These are phyloP conservation scores for Speoplatyrhinus poulsoni DNA, from an alignment of 2,113 vertebrate genomes.

Conservation along the genomic window DNA sequence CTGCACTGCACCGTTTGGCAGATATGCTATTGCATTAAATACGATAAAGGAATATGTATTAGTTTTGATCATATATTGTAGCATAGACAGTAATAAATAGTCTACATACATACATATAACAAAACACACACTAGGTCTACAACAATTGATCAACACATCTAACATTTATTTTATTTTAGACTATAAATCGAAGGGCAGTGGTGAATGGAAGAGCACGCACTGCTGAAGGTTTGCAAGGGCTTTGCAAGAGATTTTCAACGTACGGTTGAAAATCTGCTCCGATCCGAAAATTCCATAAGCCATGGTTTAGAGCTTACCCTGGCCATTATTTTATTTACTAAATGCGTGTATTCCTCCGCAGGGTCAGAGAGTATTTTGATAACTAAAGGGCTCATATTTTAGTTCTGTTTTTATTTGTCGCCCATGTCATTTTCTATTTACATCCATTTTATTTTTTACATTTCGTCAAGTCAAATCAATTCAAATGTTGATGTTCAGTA, in stretches of 20 bases:
- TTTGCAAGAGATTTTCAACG: not conserved
- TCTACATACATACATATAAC: too few species aligned
- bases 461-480: not conserved
- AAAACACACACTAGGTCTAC: too few species aligned
- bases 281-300: slow-evolving; percentile 9
- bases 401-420: slow-evolving; percentile 1
- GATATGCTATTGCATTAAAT: not conserved
- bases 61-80: too few species aligned
- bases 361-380: slow-evolving; percentile 81
- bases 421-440: not conserved
- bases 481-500: slow-evolving; percentile 8
- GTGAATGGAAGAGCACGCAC: slow-evolving; percentile 17
- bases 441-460: not conserved
- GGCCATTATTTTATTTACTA: slow-evolving; percentile 80
- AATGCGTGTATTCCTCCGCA: slow-evolving; percentile 79
- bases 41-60: too few species aligned
- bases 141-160: too few species aligned
- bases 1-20: not conserved
- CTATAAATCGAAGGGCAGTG: not conserved
- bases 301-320: slow-evolving; percentile 38
- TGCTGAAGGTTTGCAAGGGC: slow-evolving; percentile 41
- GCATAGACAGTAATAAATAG: not conserved
- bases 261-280: not conserved
- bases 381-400: slow-evolving; percentile 35
- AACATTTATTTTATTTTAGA: too few species aligned